Conservation (phyloP, 2,888 invertebrate species). For the Sesia apiformis region DNA sequence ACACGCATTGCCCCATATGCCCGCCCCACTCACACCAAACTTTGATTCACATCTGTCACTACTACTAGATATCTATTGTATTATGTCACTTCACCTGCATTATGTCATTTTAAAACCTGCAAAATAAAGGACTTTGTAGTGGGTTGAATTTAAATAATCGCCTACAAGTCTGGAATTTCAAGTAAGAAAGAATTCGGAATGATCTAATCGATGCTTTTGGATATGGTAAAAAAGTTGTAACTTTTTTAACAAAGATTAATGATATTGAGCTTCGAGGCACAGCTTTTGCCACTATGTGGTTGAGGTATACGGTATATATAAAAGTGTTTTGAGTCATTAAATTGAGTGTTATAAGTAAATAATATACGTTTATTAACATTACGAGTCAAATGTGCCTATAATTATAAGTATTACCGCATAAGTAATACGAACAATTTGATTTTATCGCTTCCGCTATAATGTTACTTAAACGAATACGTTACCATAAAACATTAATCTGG, state of each 20-base stretch:
- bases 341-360: conserved; percentile 1
- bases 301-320: no score
- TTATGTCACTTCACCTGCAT: conserved; percentile 7
- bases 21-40: conserved; percentile 22
- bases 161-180: background rate
- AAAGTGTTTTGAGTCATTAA: background rate
- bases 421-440: no score
- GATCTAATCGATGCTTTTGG: background rate
- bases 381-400: no score
- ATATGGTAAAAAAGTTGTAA: background rate
- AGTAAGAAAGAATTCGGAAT: background rate
- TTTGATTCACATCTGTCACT: conserved; percentile 1
- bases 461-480: no score
- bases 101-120: background rate
- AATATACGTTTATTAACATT: background rate
- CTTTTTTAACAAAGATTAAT: background rate
- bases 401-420: no score
- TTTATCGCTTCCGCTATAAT: no score
- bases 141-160: background rate
- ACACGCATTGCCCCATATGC: conserved; percentile 86
- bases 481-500: no score
- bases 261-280: no score
- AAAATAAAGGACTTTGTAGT: background rate
- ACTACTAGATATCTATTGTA: background rate
- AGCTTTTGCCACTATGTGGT: no score